Evolutionary conservation across 2,888 invertebrate species (phyloP).

Genomic region (Ceramica pisi): DNA sequence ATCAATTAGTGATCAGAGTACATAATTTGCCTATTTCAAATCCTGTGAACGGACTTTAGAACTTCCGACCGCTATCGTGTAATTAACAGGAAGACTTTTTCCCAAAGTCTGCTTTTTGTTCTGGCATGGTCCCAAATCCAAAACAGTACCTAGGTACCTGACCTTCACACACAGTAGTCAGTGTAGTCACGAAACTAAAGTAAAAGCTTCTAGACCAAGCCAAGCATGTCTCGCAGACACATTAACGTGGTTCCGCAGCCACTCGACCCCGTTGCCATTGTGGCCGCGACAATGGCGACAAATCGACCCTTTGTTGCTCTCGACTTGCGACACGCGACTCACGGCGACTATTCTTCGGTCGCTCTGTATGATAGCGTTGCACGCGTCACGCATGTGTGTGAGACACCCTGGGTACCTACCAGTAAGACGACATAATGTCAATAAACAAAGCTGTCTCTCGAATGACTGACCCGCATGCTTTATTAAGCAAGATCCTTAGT

Average conservation of each 20-base stretch:
- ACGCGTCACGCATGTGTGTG: slow-evolving; percentile 36
- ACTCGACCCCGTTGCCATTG: slow-evolving; percentile 81
- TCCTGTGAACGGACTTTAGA: neutral
- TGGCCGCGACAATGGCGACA: slow-evolving; percentile 78
- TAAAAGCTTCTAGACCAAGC: slow-evolving; percentile 49
- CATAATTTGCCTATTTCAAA: slow-evolving; percentile 8
- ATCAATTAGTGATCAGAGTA: slow-evolving; percentile 10
- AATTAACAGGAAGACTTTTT: neutral
- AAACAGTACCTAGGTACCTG: neutral
- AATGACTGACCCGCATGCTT: slow-evolving; percentile 44
- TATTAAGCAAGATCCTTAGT: slow-evolving; percentile 38
- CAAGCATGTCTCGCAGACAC: slow-evolving; percentile 64
- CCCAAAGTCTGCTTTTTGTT: neutral
- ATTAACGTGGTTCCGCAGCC: slow-evolving; percentile 74
- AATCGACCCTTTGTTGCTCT: slow-evolving; percentile 84
- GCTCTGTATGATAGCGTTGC: slow-evolving; percentile 25
- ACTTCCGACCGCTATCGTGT: neutral
- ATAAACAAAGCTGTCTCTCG: slow-evolving; percentile 34
- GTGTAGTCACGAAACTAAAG: slow-evolving; percentile 38
- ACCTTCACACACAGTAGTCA: slow-evolving; percentile 21
- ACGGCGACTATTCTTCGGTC: slow-evolving; percentile 59
- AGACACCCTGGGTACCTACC: slow-evolving; percentile 9
- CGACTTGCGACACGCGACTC: slow-evolving; percentile 71
- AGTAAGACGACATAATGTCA: slow-evolving; percentile 31
- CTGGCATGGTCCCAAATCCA: neutral